Evolutionary conservation across 2,888 invertebrate species (phyloP).

Genomic region (Heterodera filipjevi): DNA sequence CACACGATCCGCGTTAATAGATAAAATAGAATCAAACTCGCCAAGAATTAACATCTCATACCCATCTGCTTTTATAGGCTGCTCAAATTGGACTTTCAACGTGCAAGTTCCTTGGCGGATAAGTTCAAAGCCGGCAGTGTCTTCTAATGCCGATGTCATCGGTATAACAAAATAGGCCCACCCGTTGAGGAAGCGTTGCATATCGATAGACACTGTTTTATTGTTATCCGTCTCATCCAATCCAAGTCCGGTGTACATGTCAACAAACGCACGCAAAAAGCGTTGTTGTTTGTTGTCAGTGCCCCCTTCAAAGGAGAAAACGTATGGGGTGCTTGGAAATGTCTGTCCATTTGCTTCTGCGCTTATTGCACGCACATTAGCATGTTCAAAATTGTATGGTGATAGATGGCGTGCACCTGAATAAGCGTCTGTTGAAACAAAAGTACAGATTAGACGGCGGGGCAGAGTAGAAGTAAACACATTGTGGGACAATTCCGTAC

Average conservation of each 20-base stretch:
- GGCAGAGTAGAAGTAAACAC: slow-evolving; percentile 1
- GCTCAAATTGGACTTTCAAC: neutral
- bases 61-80: no score
- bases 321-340: neutral
- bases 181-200: neutral
- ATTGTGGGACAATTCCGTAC: slow-evolving; percentile 16
- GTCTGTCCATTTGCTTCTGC: neutral
- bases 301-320: neutral
- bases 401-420: neutral
- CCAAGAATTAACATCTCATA: no score
- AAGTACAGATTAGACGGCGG: neutral
- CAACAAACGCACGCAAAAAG: slow-evolving; percentile 6
- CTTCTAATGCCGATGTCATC: slow-evolving; percentile 2
- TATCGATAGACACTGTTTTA: neutral
- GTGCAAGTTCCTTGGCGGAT: neutral
- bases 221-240: neutral
- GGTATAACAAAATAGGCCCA: slow-evolving; percentile 14
- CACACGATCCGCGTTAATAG: no score
- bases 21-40: no score
- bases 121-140: neutral
- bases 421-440: neutral
- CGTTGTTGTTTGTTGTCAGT: neutral
- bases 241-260: slow-evolving; percentile 12
- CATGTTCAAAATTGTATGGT: neutral
- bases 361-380: no score